Evolutionary conservation across 1,140 invertebrate species (phyloP), one percentile per base, ranked within the genome.

Genomic region (Rhyacophila brunnea): DNA sequence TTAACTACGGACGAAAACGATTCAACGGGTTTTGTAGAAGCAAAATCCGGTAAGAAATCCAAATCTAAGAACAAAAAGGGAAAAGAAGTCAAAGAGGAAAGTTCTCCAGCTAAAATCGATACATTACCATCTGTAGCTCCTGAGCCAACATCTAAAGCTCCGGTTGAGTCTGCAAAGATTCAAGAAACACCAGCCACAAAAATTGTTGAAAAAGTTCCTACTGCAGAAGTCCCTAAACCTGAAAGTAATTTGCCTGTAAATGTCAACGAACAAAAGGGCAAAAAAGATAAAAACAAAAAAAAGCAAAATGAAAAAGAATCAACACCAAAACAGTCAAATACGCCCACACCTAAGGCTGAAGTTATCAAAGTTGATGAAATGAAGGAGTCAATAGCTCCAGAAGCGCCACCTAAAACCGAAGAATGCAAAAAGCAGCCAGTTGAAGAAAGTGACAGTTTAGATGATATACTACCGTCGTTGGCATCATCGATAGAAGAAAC

Each of bases 401-500:
- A 57, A 48, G 40, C 18, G 5, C 19, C 13, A 2, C n/a, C 13
- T n/a, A 10, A 10, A 48, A 48, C 11, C 10, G 13, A 38, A 17
- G 49, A 51, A 15, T 10, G 19, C 6, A 34, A 48, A 51, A 40
- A 17, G 3, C 9, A 51, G 13, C 13, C 4, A 34, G 11, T 34
- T 40, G n/a, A 19, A 15, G 42, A 57, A 52, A 32, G 10, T 19
- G 18, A 49, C 32, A 14, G 23, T 6, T 32, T 35, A 6, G 62
- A 64, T 35, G 62, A 64, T 54, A 52, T 64, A 10, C 46, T 60
- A 18, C 57, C 57, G 10, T 40, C 62, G 3, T 43, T 64, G 1
- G 62, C 52, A n/a, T 47, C 58, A 13, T 64, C 62, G 7, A 64
- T 64, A 17, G 62, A 64, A 52, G 57, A 64, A 54, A 64, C 57